Base-by-base conservation (phyloP, 2,113 vertebrate genomes). In the Indicator indicator region DNA sequence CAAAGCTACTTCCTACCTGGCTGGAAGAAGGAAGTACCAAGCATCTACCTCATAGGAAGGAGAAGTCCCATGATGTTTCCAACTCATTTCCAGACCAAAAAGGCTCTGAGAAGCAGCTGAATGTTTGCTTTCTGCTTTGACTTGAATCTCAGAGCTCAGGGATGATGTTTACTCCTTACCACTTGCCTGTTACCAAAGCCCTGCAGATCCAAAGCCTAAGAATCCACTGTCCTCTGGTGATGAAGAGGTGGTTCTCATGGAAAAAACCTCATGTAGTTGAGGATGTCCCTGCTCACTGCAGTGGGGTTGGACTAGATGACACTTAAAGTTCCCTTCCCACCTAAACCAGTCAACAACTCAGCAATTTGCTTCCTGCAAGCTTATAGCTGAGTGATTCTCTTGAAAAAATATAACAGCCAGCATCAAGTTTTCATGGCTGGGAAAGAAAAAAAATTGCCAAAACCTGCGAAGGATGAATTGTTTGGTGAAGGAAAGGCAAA, bases 41-140 rank as follows among this genome's bases (percentile, higher is more conserved):
- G 82, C 58, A 20, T 42, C 42, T 44, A 16, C 16, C 64, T 87
- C 32, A 0, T 83, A 81, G 88, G 82, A 75, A 91, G 70, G 44
- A 82, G 60, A 24, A 78, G 70, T 68, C 71, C 79, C 65, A 72
- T 62, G 56, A 70, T 0, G 0, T 77, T 92, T 96, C 89, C 87
- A 93, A 89, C 87, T 89, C 85, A 54, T 89, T 94, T 94, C 82
- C 90, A 93, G 82, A 91, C 90, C 96, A 95, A 95, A 97, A 95
- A 96, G 89, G 86, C 92, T 96, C 90, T 87, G 93, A 94, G 89
- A 91, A 94, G 89, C 94, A 96, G 78, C 72, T 72, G 90, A 85
- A 83, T 21, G 68, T 88, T 92, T 64, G 90, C 42, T 67, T 94
- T 78, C 84, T 93, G 93, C 78, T 89, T 94, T 83, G 83, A 60